Conservation (phyloP, 2,113 vertebrate species). For the Hirundichthys speculiger region DNA sequence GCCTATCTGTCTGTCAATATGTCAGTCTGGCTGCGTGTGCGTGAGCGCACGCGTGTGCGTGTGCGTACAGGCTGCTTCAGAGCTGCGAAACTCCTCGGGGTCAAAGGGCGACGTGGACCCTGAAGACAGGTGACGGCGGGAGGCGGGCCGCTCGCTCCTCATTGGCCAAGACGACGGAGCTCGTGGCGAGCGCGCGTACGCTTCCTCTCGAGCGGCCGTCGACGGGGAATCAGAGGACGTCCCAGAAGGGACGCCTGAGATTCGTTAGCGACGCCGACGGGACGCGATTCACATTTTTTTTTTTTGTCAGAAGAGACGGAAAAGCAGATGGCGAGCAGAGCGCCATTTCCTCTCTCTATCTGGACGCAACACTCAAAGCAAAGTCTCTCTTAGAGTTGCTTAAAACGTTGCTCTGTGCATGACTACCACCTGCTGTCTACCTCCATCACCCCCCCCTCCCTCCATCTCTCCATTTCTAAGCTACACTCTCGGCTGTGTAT, state of each 20-base stretch:
- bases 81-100: conserved; percentile 6
- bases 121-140: conserved; percentile 21
- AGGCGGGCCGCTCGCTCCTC: fast-evolving
- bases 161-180: background rate
- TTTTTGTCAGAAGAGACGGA: background rate
- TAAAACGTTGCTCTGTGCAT: conserved; percentile 68
- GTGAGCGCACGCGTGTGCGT: too few relatives aligned
- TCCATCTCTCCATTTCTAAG: conserved; percentile 44
- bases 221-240: background rate
- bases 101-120: conserved; percentile 25
- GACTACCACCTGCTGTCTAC: conserved; percentile 78
- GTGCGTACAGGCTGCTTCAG: conserved; percentile 1
- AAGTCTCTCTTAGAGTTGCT: conserved; percentile 24
- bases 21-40: conserved; percentile 35
- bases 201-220: conserved; percentile 3
- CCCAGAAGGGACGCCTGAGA: background rate
- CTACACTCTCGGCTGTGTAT: conserved; percentile 45
- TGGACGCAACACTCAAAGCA: background rate
- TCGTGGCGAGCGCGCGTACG: too few relatives aligned
- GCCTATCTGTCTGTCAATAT: conserved; percentile 50
- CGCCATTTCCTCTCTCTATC: background rate
- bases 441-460: conserved; percentile 16
- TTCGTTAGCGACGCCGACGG: background rate
- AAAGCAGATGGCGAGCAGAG: background rate
- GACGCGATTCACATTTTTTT: background rate